Evolutionary conservation across 2,888 invertebrate species (phyloP).

Genomic region (Celastrina argiolus): DNA sequence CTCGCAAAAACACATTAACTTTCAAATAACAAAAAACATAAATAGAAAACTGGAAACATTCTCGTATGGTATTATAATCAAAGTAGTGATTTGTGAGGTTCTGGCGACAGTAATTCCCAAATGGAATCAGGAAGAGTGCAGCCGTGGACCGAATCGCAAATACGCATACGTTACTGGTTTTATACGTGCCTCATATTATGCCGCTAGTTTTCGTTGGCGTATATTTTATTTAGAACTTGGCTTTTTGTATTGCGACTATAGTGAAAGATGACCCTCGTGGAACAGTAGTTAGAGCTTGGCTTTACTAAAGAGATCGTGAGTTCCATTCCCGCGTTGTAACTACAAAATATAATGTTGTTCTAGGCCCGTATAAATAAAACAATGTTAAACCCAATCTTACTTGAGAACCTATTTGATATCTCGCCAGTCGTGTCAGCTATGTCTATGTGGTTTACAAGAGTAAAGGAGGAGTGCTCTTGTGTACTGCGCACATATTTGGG

Average conservation of each 20-base stretch:
- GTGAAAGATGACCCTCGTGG: too few relatives aligned
- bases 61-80: constrained; percentile 48
- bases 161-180: constrained; percentile 66
- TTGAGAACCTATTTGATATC: too few relatives aligned
- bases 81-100: constrained; percentile 72
- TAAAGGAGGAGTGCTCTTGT: too few relatives aligned
- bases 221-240: background rate
- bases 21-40: background rate
- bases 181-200: constrained; percentile 41
- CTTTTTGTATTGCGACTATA: background rate
- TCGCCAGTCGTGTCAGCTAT: too few relatives aligned
- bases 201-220: background rate
- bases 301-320: too few relatives aligned
- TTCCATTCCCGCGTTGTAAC: too few relatives aligned
- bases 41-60: constrained; percentile 12
- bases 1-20: background rate
- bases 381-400: too few relatives aligned
- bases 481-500: too few relatives aligned
- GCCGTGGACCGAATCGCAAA: constrained; percentile 70
- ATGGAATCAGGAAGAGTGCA: constrained; percentile 76
- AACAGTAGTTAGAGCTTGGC: too few relatives aligned
- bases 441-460: too few relatives aligned
- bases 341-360: too few relatives aligned
- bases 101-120: constrained; percentile 72
- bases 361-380: too few relatives aligned